Evolutionary conservation across 2,113 vertebrate genomes (phyloP).

Genomic region (Saimiri boliviensis): DNA sequence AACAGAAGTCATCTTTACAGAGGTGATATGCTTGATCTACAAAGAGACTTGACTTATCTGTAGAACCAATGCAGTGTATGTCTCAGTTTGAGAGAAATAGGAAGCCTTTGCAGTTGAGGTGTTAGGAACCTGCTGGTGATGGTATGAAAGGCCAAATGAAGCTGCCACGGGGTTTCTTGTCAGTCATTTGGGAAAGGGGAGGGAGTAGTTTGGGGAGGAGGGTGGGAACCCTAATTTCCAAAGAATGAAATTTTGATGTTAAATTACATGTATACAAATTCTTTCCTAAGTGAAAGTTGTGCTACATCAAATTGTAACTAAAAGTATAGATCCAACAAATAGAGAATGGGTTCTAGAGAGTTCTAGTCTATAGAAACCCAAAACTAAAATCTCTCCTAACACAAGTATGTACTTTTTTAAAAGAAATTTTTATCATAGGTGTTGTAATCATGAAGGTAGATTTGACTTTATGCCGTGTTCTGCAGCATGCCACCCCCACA

Average conservation of each 20-base stretch:
- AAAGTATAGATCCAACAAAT: neutral
- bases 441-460: neutral
- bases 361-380: neutral
- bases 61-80: neutral
- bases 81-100: neutral
- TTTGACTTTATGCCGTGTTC: neutral
- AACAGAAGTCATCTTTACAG: neutral
- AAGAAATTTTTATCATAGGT: neutral
- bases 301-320: neutral
- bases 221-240: neutral
- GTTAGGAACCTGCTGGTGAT: constrained; percentile 16
- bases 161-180: neutral
- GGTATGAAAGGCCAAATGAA: neutral
- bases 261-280: neutral
- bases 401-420: neutral
- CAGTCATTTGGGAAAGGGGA: neutral
- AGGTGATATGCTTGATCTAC: neutral
- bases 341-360: constrained; percentile 2
- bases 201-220: neutral
- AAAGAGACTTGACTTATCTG: neutral
- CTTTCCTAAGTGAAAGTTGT: neutral
- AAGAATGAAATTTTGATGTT: neutral
- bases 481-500: neutral
- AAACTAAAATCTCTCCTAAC: neutral
- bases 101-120: neutral